These are phyloP conservation scores for Patagioenas fasciata DNA, from an alignment of 2,113 vertebrate genomes.

Conservation along the genomic window DNA sequence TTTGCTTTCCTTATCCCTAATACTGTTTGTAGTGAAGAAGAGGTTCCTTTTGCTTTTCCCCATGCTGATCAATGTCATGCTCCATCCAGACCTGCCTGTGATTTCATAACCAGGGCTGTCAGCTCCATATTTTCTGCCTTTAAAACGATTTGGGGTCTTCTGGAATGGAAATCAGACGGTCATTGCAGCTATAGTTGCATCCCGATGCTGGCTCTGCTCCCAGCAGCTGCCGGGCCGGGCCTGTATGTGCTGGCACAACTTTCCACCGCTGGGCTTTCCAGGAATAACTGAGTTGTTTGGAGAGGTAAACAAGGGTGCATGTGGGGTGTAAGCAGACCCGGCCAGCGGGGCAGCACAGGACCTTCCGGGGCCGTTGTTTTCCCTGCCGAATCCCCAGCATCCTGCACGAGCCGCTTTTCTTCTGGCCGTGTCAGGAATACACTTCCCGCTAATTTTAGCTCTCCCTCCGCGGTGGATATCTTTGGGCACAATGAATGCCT, in stretches of 20 bases:
- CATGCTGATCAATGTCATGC: accelerated
- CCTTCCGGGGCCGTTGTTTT: not conserved
- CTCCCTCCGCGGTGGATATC: conserved; percentile 27
- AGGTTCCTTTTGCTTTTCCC: not conserved
- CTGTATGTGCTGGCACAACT: not conserved
- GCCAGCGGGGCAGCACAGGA: not conserved
- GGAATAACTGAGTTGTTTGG: not conserved
- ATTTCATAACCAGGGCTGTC: accelerated
- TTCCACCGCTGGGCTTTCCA: not conserved
- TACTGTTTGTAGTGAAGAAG: not conserved
- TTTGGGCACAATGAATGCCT: conserved; percentile 63
- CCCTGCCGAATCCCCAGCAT: not conserved
- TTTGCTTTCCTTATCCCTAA: not conserved
- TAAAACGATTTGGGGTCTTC: not conserved
- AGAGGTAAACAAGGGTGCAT: not conserved
- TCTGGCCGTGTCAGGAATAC: not conserved
- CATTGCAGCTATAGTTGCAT: not conserved
- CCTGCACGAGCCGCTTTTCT: conserved; percentile 2
- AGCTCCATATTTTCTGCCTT: not conserved
- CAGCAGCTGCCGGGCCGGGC: not conserved
- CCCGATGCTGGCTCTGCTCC: not conserved
- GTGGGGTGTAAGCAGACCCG: not conserved
- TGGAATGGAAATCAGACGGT: not conserved
- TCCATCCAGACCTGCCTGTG: not conserved
- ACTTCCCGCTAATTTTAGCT: conserved; percentile 68